Base-by-base conservation (phyloP, 2,888 invertebrate species). In the Phragmatobia fuliginosa region DNA sequence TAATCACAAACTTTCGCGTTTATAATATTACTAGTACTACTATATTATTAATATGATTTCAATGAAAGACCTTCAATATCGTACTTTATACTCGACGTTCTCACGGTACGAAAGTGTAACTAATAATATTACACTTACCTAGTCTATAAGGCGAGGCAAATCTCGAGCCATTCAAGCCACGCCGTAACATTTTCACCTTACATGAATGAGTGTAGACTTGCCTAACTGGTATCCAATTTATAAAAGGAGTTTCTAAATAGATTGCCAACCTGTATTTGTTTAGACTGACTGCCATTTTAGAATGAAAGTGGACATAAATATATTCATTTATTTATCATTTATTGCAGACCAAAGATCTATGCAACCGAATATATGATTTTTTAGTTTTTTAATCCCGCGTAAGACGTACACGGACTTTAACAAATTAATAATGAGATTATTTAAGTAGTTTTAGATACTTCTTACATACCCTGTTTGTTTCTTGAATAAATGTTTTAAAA, bases 131-230 rank as follows among this genome's bases (percentile, higher is more conserved):
- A 11, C 41, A 18, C 38, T n/a, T 66, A 38, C 16, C 32, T 33
- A 28, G 66, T 41, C 5, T 21, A 21, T 49, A 67, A 67, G 61
- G 66, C 49, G 61, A 67, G 66, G 60, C 66, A 60, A 67, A 67
- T 61, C 41, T 59, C 59, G 10, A 31, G 38, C 66, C 61, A 67
- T 67, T 67, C 61, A 67, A 67, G 32, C 61, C 31, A 25, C 60
- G 49, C 25, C 33, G 61, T 67, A 67, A 67, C 60, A 49, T 67
- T 67, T 67, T 67, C 66, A 49, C 66, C 33, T 14, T 33, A 61
- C n/a, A 32, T 67, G 49, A 61, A 67, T 67, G 66, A 67, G 60
- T 49, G 38, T 33, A 33, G 31, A 56, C 36, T 56, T 45, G n/a
- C 41, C 28, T n/a, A 45, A 59, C 66, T 66, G 16, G 59, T 45